Conservation (phyloP, 2,888 invertebrate species). For the Catocala nupta region DNA sequence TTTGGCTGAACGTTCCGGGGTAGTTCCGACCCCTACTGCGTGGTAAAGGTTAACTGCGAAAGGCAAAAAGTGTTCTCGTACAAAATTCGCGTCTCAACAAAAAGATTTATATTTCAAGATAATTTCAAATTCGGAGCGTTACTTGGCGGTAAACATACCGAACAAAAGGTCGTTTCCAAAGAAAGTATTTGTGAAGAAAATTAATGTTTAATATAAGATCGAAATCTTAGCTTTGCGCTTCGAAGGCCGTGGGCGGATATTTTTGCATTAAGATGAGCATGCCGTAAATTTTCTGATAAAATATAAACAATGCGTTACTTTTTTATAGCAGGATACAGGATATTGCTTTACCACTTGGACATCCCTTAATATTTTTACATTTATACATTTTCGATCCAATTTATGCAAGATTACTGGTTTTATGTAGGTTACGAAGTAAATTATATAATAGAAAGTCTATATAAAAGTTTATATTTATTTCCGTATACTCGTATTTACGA, state of each 20-base stretch:
- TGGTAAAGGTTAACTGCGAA: conserved; percentile 18
- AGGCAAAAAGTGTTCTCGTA: conserved; percentile 30
- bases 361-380: conserved; percentile 11
- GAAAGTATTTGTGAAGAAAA: conserved; percentile 62
- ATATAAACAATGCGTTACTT: conserved; percentile 45
- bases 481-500: background rate
- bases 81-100: conserved; percentile 43
- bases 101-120: conserved; percentile 57
- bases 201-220: conserved; percentile 63
- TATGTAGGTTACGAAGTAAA: conserved; percentile 5
- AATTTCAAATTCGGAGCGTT: conserved; percentile 55
- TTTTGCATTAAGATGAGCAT: conserved; percentile 56
- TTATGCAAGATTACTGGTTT: conserved; percentile 8
- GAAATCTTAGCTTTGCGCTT: conserved; percentile 56
- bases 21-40: conserved; percentile 8
- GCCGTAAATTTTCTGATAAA: conserved; percentile 48
- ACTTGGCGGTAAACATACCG: conserved; percentile 54
- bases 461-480: conserved; percentile 11
- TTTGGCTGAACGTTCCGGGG: conserved; percentile 7
- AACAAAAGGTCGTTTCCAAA: conserved; percentile 55
- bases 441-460: background rate
- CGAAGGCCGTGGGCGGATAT: conserved; percentile 45
- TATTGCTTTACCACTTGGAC: conserved; percentile 24
- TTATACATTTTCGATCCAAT: conserved; percentile 10
- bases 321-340: conserved; percentile 19